These are phyloP conservation scores for Anguilla marmorata DNA, from an alignment of 2,797 vertebrate species.

Conservation along the genomic window DNA sequence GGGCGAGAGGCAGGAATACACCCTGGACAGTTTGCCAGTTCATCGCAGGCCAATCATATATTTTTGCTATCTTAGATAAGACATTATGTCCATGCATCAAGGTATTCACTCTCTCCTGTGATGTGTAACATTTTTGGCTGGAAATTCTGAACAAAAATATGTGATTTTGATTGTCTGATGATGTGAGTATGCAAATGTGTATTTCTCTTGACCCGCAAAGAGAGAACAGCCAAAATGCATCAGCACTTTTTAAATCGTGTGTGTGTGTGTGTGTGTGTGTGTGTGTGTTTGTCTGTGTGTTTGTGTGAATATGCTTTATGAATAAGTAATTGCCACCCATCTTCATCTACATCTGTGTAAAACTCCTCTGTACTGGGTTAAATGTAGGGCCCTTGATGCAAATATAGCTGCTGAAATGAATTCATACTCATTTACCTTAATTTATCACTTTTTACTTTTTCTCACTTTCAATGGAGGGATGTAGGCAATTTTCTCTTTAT, in stretches of 20 bases:
- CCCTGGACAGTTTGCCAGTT: too few species aligned
- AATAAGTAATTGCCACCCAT: neutral
- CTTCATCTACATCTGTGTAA: neutral
- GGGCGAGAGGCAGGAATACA: too few species aligned
- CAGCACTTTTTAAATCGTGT: neutral
- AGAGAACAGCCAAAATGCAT: neutral
- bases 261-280: neutral
- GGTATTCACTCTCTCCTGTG: neutral
- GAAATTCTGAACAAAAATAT: neutral
- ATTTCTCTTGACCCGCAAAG: neutral
- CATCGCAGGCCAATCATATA: neutral
- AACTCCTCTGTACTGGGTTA: neutral
- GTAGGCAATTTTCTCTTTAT: constrained; percentile 4
- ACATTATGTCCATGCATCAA: neutral
- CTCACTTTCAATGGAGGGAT: neutral
- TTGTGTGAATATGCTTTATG: neutral
- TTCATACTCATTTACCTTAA: neutral
- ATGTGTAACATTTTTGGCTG: neutral
- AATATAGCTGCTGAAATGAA: constrained; percentile 4
- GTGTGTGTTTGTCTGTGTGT: neutral
- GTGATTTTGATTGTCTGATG: neutral
- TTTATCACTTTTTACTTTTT: neutral
- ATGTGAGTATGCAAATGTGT: neutral
- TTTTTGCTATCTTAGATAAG: neutral
- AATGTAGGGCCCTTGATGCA: neutral